Base-by-base conservation (phyloP, 2,888 invertebrate genomes). In the Clivina fossor region DNA sequence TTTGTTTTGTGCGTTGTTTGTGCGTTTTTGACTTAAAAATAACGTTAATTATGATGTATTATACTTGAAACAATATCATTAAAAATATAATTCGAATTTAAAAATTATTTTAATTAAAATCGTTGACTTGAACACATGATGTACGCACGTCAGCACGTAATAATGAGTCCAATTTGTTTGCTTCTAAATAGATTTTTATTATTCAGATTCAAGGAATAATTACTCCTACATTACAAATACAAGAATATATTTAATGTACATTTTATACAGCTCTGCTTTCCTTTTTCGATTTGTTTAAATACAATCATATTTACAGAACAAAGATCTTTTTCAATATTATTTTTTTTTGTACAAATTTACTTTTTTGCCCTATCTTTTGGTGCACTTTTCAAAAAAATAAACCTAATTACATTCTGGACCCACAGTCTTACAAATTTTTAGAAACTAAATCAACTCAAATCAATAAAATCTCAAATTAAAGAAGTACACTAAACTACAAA, bases 161-260 rank as follows among this genome's bases (percentile, higher is more conserved):
- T 53, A 44, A 53, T 53, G 53, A 53, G 44, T n/a, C 44, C 43
- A 51, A 43, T 37, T 35, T 35, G 9, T 33, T 33, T 33, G 53
- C 53, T 26, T 53, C 53, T 53, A 53, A 53, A 53, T 53, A 53
- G 44, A 53, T 15, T 53, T 53, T 53, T 44, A 53, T 44, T 53
- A 44, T 26, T 44, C 53, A 53, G 44, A 53, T 40, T 35, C 51
- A 53, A 53, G 44, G 53, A 37, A 44, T 53, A 44, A 19, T 44
- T 53, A 44, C 28, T 44, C 53, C 53, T 53, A 53, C 44, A 53
- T 44, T 53, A 53, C 53, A 53, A 53, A 53, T 53, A 53, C 44
- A 53, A 53, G 53, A 53, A 53, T 53, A 53, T 53, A 53, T 53
- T 53, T 53, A 53, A 53, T 53, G 43, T 53, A 53, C 53, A 53